Base-by-base conservation (phyloP, 2,888 invertebrate genomes). In the Ectemnius cavifrons region DNA sequence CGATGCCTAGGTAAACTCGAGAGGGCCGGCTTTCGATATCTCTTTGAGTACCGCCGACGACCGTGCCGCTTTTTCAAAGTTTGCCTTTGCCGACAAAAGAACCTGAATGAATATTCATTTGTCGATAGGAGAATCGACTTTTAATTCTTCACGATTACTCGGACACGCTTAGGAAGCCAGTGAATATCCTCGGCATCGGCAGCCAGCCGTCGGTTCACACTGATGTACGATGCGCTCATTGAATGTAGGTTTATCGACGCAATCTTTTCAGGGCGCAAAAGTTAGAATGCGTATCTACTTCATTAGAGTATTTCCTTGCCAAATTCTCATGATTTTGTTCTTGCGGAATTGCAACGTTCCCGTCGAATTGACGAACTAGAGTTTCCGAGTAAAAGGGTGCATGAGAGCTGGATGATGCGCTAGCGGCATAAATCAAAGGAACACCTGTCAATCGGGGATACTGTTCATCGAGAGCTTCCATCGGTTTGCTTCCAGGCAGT, bases 401-500 rank as follows among this genome's bases (percentile, higher is more conserved):
- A 52, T 52, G 14, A 52, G 52, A 52, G 6, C 3, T 23, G 23
- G 23, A 23, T 52, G 49, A 13, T 52, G 37, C 37, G 13, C 52
- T 6, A 37, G 49, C 47, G 28, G 52, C 70, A 56, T 37, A 37
- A 37, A 16, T 37, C 47, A 11, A 37, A 45, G 45, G 58, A 66
- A 46, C 23, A 46, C 61, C 62, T 57, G 59, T 58, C 69, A 23
- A 14, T 52, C 56, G 14, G 8, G 47, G 64, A 62, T 67, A 49
- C 63, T 66, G 68, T 62, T 61, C 57, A 56, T 65, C 63, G 58
- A 59, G 62, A 64, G 70, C 80, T 84, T 81, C 83, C 85, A 86
- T 81, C 71, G 56, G 70, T 64, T 78, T 77, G 23, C 62, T 93
- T 93, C 13, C 93, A 96, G 96, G 94, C 96, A 67, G 92, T 97